Evolutionary conservation across 2,888 invertebrate species (phyloP), one percentile per base, ranked within the genome.

Genomic region (Apodemia duryi): DNA sequence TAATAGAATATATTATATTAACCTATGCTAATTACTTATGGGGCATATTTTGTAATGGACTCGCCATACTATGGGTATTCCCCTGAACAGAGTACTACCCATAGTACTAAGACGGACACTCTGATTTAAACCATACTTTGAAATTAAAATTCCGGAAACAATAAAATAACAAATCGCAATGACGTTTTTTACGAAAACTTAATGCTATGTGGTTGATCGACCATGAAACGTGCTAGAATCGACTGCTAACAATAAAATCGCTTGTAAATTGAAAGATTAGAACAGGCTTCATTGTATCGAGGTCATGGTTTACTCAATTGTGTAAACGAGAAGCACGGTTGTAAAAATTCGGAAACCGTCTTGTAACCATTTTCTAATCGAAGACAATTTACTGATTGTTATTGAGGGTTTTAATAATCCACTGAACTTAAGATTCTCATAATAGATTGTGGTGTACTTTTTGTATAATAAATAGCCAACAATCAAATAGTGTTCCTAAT

Each of bases 261-360:
- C 73, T 73, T 73, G 72, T 80, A 77, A 83, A 85, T 84, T 84
- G 80, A 75, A 80, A 77, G 82, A 84, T 85, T 84, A 80, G 77
- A 77, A 80, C 79, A 75, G 82, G 75, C 72, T 43, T 43, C 43
- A 43, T 43, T 43, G 43, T 43, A 71, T 69, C 74, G 75, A 70
- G 82, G 85, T 83, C 85, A 81, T 68, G 80, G 78, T 71, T 43
- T 71, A 63, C 65, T 65, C 65, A 66, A 67, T 73, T 69, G 66
- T 66, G 65, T 67, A 69, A 68, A 69, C 60, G 61, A 66, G 49
- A 65, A 66, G 38, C 38, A 61, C 21, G 43, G 43, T 11, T 54
- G 54, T 54, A 54, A 29, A 52, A 52, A 54, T 29, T 54, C 21
- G 54, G 54, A 54, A 29, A 54, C 10, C 29, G 54, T 29, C 52